A percentile compares a stretch with the other conserved stretches of the same genome.
Conservation (phyloP, 2,888 invertebrate species). For the Cybosia mesomella region DNA sequence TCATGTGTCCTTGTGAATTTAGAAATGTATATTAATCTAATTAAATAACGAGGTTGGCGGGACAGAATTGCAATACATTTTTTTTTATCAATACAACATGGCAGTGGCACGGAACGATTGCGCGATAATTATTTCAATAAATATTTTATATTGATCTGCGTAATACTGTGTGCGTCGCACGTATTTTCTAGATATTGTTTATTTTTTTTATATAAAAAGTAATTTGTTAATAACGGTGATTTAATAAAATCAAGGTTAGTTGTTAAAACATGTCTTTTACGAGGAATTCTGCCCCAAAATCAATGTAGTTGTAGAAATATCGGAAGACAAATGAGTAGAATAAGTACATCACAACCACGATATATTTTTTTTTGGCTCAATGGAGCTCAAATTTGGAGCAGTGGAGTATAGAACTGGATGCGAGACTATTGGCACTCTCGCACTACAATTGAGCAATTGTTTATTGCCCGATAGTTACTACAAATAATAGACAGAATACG, state of each 20-base stretch:
- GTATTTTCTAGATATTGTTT: slow-evolving; percentile 52
- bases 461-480: slow-evolving; percentile 78
- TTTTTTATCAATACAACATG: slow-evolving; percentile 19
- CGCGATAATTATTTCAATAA: slow-evolving; percentile 28
- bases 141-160: slow-evolving; percentile 53
- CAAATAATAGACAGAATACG: slow-evolving; percentile 71
- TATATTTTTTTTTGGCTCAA: slow-evolving; percentile 59
- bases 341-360: slow-evolving; percentile 79
- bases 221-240: slow-evolving; percentile 66
- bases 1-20: not conserved
- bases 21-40: not conserved
- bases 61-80: not conserved
- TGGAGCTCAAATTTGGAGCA: slow-evolving; percentile 60
- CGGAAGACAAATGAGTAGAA: slow-evolving; percentile 79
- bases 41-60: not conserved
- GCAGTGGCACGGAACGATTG: slow-evolving; percentile 13
- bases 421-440: slow-evolving; percentile 38
- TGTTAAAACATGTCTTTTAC: slow-evolving; percentile 83
- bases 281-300: slow-evolving; percentile 83
- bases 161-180: slow-evolving; percentile 68
- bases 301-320: slow-evolving; percentile 66
- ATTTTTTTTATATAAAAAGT: slow-evolving; percentile 61
- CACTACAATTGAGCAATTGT: slow-evolving; percentile 70
- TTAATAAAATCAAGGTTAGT: slow-evolving; percentile 59
- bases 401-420: slow-evolving; percentile 50